phyloP scores from a whole-genome alignment of 2,888 invertebrate species.

The Drosophila peninsularis region DNA sequence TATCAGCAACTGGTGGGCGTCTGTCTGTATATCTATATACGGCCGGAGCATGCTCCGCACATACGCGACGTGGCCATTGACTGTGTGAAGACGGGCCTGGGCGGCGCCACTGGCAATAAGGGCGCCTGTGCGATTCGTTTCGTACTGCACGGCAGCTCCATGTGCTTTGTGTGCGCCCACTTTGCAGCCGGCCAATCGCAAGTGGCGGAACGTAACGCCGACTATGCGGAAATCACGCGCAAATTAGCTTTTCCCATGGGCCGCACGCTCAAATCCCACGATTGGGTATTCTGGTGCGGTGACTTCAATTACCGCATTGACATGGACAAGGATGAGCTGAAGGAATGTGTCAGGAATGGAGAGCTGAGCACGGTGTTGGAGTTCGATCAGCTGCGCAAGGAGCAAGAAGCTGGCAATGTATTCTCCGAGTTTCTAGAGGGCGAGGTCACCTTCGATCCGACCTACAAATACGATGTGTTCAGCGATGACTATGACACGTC shows the following conservation, averaged over 20 bases:
- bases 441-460: slow-evolving; percentile 95
- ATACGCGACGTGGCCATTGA: slow-evolving; percentile 97
- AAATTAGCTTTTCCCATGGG: slow-evolving; percentile 97
- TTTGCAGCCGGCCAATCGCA: slow-evolving; percentile 99
- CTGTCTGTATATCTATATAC: slow-evolving; percentile 96
- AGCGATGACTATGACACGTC: slow-evolving; percentile 99
- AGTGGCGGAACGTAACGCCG: slow-evolving; percentile 94
- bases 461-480: slow-evolving; percentile 99
- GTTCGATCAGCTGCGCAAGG: slow-evolving; percentile 94
- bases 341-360: slow-evolving; percentile 89
- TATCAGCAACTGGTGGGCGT: slow-evolving; percentile 99
- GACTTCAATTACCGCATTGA: slow-evolving; percentile 99
- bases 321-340: slow-evolving; percentile 96
- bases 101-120: slow-evolving; percentile 98
- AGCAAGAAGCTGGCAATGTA: slow-evolving; percentile 92
- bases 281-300: slow-evolving; percentile 99
- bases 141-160: slow-evolving; percentile 95
- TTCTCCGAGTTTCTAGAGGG: slow-evolving; percentile 98
- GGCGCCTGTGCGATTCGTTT: slow-evolving; percentile 97
- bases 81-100: slow-evolving; percentile 98
- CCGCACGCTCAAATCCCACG: slow-evolving; percentile 95
- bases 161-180: slow-evolving; percentile 99
- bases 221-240: slow-evolving; percentile 97
- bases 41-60: slow-evolving; percentile 94
- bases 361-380: slow-evolving; percentile 90